phyloP scores from a whole-genome alignment of 2,888 invertebrate genomes.

The Mylabris sibirica region DNA sequence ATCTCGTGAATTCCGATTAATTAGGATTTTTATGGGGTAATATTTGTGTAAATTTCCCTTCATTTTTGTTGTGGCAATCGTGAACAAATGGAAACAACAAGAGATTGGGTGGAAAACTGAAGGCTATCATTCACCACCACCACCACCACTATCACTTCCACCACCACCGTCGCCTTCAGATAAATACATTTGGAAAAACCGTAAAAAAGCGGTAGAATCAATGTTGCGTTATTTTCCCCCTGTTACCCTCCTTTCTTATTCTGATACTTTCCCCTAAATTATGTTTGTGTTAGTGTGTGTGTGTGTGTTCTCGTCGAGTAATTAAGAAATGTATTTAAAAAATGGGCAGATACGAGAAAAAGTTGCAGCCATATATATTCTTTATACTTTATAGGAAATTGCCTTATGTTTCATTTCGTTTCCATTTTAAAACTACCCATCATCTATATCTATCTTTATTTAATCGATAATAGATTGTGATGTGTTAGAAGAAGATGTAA shows the following conservation, averaged over 20 bases:
- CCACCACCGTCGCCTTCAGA: background rate
- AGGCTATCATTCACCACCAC: background rate
- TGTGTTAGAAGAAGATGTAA: conserved; percentile 38
- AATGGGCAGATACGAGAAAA: conserved; percentile 53
- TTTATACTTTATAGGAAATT: conserved; percentile 57
- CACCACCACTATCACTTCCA: background rate
- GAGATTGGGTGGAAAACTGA: background rate
- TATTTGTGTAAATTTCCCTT: background rate
- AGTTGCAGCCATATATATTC: conserved; percentile 56
- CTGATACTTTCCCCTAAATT: background rate
- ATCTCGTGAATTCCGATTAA: background rate
- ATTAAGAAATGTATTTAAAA: conserved; percentile 56
- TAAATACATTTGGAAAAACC: background rate
- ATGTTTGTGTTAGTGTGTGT: no score
- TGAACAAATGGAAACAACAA: background rate
- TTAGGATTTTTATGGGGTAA: background rate
- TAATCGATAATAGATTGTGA: conserved; percentile 23
- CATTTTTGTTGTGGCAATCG: background rate
- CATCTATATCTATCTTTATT: conserved; percentile 36
- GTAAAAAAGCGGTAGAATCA: background rate
- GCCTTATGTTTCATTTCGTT: conserved; percentile 54
- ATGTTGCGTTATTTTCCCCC: background rate
- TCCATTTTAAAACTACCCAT: conserved; percentile 35
- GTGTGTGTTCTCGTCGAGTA: conserved; percentile 31
- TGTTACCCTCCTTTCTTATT: background rate